Conservation (phyloP, 2,888 invertebrate species). For the Drosophila seclusa region DNA sequence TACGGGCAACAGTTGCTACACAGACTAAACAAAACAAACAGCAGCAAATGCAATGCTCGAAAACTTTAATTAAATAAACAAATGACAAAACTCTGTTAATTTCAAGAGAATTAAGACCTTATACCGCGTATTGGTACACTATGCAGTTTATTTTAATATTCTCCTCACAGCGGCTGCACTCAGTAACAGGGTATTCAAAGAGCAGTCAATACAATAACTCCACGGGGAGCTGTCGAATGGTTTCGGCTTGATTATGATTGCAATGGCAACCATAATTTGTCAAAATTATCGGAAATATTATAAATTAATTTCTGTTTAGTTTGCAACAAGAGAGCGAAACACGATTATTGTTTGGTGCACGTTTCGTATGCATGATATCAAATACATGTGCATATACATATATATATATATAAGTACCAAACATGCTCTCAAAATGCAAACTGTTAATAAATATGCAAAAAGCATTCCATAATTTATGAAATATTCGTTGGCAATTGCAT, state of each 20-base stretch:
- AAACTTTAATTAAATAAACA: background rate
- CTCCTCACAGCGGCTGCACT: background rate
- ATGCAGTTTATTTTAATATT: background rate
- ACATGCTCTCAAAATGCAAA: constrained; percentile 18
- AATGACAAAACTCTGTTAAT: background rate
- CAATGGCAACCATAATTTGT: constrained; percentile 75
- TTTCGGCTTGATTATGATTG: constrained; percentile 32
- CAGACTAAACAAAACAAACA: constrained; percentile 17
- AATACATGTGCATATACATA: background rate
- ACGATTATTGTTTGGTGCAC: constrained; percentile 9
- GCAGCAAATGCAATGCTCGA: background rate
- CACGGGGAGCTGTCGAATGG: constrained; percentile 1
- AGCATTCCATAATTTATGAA: constrained; percentile 60
- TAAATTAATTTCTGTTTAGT: constrained; percentile 60
- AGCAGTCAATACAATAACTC: constrained; percentile 13
- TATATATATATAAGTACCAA: background rate
- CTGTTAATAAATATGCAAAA: constrained; percentile 52
- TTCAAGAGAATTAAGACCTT: background rate
- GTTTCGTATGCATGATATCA: constrained; percentile 60
- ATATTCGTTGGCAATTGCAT: constrained; percentile 51
- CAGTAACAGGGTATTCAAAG: constrained; percentile 3
- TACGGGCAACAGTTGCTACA: constrained; percentile 51
- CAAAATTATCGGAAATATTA: constrained; percentile 75
- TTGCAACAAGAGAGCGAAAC: constrained; percentile 18
- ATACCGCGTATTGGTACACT: background rate